Percentiles rank a stretch among this genome's conserved stretches.
phyloP scores from a whole-genome alignment of 2,113 vertebrate species.

The Passerina amoena region DNA sequence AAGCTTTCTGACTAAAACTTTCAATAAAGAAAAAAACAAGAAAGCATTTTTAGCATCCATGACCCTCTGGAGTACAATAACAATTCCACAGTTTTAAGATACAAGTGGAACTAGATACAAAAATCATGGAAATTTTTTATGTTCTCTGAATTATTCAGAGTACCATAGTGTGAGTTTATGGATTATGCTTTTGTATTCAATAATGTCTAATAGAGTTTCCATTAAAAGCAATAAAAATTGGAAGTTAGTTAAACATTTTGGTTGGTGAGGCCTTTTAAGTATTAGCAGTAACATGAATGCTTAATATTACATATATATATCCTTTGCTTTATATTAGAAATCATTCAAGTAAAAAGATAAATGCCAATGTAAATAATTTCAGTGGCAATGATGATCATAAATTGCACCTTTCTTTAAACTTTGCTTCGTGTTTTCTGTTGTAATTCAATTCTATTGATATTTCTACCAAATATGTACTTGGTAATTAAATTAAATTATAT shows the following conservation, averaged over 20 bases:
- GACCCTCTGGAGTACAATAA: background rate
- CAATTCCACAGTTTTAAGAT: background rate
- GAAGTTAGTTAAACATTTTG: background rate
- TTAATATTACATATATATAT: background rate
- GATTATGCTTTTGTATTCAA: background rate
- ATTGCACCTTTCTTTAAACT: background rate
- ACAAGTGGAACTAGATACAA: background rate
- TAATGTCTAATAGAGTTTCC: background rate
- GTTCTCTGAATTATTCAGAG: background rate
- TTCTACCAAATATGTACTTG: background rate
- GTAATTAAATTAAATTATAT: background rate
- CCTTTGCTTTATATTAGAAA: background rate
- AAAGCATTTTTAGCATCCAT: background rate
- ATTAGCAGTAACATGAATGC: background rate
- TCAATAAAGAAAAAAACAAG: background rate
- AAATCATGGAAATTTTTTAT: background rate
- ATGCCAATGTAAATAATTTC: background rate
- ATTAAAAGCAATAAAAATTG: background rate
- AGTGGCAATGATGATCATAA: background rate
- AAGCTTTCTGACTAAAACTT: background rate
- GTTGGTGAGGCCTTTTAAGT: background rate
- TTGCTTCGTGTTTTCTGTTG: background rate
- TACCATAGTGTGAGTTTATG: background rate
- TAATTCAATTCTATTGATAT: background rate
- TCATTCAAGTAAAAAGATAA: background rate